phyloP scores from a whole-genome alignment of 2,888 invertebrate genomes.

The Ecliptopera silaceata region DNA sequence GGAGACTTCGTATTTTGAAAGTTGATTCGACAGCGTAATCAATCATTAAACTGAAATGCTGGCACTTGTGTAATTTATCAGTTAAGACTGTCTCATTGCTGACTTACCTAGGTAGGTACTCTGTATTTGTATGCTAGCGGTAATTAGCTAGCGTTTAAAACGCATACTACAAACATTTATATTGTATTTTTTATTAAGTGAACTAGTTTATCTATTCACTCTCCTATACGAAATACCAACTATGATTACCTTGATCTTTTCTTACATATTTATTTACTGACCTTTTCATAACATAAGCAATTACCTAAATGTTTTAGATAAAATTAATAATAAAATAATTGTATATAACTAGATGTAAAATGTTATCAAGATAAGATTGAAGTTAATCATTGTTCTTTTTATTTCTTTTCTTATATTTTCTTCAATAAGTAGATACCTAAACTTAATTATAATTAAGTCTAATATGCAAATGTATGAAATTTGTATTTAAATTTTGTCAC shows the following conservation, averaged over 20 bases:
- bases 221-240: slow-evolving; percentile 39
- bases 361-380: slow-evolving; percentile 72
- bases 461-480: slow-evolving; percentile 19
- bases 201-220: not conserved
- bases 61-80: too few species aligned
- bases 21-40: too few species aligned
- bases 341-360: slow-evolving; percentile 34
- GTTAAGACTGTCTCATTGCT: too few species aligned
- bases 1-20: too few species aligned
- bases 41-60: too few species aligned
- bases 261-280: slow-evolving; percentile 48
- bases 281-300: slow-evolving; percentile 24
- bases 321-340: slow-evolving; percentile 33
- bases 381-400: slow-evolving; percentile 69
- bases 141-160: too few species aligned
- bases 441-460: not conserved
- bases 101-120: too few species aligned
- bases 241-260: slow-evolving; percentile 81
- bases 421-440: not conserved
- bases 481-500: slow-evolving; percentile 4
- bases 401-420: slow-evolving; percentile 1
- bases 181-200: too few species aligned
- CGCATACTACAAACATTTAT: too few species aligned
- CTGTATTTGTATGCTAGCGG: too few species aligned
- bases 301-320: slow-evolving; percentile 18